A percentile compares a stretch with the other conserved stretches of the same genome.
Conservation (phyloP, 2,797 vertebrate genomes). For the Anas bernieri region DNA sequence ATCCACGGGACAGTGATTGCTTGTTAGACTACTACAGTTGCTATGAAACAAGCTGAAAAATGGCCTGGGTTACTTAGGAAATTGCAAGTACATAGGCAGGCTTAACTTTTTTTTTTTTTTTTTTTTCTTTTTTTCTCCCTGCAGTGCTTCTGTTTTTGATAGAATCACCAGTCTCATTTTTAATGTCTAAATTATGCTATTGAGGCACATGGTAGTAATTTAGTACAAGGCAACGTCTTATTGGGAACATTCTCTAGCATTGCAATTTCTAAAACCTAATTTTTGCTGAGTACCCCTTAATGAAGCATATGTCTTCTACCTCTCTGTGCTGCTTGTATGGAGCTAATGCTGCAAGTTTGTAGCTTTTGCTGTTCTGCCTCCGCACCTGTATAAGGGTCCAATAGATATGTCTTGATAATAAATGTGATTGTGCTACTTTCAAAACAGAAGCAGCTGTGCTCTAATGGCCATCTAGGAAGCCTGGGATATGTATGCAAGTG, state of each 20-base stretch:
- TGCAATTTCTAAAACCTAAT: background rate
- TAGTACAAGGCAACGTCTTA: background rate
- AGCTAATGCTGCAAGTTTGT: background rate
- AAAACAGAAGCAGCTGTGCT: background rate
- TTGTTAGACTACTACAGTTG: conserved; percentile 31
- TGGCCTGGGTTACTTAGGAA: background rate
- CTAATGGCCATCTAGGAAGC: background rate
- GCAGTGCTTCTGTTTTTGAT: background rate
- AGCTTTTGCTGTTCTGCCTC: background rate
- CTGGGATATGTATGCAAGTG: background rate
- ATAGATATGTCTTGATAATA: background rate
- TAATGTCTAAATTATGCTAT: background rate
- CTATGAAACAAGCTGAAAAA: conserved; percentile 12
- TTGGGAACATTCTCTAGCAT: background rate
- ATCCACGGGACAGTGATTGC: background rate
- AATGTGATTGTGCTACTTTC: background rate
- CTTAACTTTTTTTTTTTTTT: background rate
- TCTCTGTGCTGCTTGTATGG: background rate
- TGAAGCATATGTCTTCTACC: background rate
- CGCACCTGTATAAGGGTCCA: background rate
- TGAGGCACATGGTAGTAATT: background rate
- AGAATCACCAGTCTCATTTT: background rate
- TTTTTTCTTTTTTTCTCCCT: background rate
- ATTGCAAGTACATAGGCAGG: background rate
- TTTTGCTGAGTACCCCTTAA: background rate